Evolutionary conservation across 1,140 invertebrate genomes (phyloP).

Genomic region (Magallana angulata): DNA sequence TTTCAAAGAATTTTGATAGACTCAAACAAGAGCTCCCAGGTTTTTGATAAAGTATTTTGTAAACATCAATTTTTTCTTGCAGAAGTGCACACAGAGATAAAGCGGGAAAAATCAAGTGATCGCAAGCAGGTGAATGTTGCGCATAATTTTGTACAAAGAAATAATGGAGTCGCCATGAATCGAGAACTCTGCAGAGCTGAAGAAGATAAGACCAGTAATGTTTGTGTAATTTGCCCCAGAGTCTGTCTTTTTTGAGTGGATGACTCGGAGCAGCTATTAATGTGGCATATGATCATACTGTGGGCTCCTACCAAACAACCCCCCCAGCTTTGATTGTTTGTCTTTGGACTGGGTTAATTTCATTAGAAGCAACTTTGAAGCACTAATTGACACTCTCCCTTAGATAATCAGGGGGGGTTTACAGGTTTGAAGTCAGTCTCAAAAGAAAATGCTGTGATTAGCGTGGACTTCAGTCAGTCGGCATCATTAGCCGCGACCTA

Average conservation of each 20-base stretch:
- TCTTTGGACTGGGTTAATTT: constrained; percentile 10
- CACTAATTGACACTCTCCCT: constrained; percentile 9
- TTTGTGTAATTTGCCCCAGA: constrained; percentile 3
- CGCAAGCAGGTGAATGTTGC: constrained; percentile 15
- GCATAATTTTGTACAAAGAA: not conserved
- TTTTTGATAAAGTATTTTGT: constrained; percentile 26
- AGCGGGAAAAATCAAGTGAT: not conserved
- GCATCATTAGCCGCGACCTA: not conserved
- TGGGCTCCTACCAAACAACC: not conserved
- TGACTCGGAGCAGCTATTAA: constrained; percentile 9
- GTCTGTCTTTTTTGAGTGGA: not conserved
- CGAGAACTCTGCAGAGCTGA: not conserved
- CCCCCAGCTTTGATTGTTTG: constrained; percentile 24
- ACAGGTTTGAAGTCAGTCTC: constrained; percentile 11
- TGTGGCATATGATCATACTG: constrained; percentile 11
- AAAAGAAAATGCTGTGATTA: constrained; percentile 10
- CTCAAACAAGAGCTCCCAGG: not conserved
- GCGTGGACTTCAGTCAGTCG: not conserved
- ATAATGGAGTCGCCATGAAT: not conserved
- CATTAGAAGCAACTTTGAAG: constrained; percentile 18
- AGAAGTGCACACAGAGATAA: not conserved
- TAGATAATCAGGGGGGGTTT: constrained; percentile 24
- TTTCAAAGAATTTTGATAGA: constrained; percentile 29
- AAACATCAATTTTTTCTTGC: constrained; percentile 23
- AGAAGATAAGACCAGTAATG: not conserved